A percentile compares a stretch with the other conserved stretches of the same genome.
These are phyloP conservation scores for Dendrocincla tyrannina DNA, from an alignment of 2,797 vertebrate species.

Conservation along the genomic window DNA sequence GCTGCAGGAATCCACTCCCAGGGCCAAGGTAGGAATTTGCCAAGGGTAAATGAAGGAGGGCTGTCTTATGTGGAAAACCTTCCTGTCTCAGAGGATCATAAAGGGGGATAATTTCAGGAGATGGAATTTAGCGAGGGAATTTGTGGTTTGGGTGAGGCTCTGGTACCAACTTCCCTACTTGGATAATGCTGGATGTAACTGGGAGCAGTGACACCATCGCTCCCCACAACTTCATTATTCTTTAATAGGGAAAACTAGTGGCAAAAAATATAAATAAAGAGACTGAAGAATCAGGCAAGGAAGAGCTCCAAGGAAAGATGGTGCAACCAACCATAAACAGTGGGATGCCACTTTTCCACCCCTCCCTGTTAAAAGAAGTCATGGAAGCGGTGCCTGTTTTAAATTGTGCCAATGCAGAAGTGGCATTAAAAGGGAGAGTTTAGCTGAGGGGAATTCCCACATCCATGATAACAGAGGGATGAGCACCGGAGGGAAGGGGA, in stretches of 20 bases:
- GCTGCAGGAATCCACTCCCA: neutral
- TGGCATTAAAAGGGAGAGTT: fast-evolving
- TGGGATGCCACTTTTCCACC: neutral
- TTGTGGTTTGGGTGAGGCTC: neutral
- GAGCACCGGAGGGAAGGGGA: neutral
- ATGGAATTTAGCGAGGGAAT: neutral
- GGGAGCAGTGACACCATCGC: neutral
- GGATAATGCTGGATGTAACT: neutral
- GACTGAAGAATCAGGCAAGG: neutral
- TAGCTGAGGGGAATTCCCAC: neutral
- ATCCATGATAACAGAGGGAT: neutral
- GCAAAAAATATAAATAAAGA: neutral
- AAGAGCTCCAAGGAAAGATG: neutral
- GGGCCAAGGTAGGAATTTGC: neutral
- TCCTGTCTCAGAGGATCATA: neutral
- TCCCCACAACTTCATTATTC: neutral
- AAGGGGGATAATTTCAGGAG: neutral
- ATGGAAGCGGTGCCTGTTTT: neutral
- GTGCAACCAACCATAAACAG: fast-evolving
- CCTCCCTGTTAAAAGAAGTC: neutral
- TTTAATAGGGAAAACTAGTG: too few relatives aligned
- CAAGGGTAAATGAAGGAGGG: neutral
- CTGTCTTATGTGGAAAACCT: neutral
- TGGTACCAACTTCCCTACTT: fast-evolving
- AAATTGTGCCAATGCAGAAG: neutral